phyloP scores from a whole-genome alignment of 2,113 vertebrate species.

The Tretioscincus oriximinensis region DNA sequence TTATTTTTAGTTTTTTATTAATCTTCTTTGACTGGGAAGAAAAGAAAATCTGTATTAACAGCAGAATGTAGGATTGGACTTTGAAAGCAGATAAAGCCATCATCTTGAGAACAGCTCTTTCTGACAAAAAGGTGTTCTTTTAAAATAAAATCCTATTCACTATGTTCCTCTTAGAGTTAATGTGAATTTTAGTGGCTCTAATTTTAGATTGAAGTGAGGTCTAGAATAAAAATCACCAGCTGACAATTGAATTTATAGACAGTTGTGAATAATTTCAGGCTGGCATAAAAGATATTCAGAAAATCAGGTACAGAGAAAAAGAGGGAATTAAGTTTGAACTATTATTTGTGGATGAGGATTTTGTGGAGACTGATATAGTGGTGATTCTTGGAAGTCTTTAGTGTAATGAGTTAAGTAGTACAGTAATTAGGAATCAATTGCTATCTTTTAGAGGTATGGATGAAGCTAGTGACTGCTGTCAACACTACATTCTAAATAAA shows the following conservation, averaged over 20 bases:
- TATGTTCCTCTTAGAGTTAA: slow-evolving; percentile 87
- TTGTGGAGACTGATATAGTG: slow-evolving; percentile 62
- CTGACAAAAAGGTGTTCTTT: slow-evolving; percentile 92
- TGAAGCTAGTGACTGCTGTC: background rate
- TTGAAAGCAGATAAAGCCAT: slow-evolving; percentile 95
- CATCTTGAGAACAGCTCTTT: slow-evolving; percentile 91
- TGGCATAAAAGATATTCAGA: slow-evolving; percentile 92
- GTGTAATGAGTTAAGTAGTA: slow-evolving; percentile 71
- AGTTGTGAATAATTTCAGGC: slow-evolving; percentile 94
- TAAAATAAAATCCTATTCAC: slow-evolving; percentile 90
- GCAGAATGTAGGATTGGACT: slow-evolving; percentile 86
- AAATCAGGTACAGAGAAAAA: slow-evolving; percentile 82
- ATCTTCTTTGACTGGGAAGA: slow-evolving; percentile 79
- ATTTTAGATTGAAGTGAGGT: slow-evolving; percentile 91
- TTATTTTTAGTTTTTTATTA: slow-evolving; percentile 80
- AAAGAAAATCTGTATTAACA: slow-evolving; percentile 84
- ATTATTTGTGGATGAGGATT: slow-evolving; percentile 47
- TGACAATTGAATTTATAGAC: slow-evolving; percentile 98
- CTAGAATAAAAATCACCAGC: slow-evolving; percentile 86
- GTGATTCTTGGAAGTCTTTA: slow-evolving; percentile 67
- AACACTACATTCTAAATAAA: background rate
- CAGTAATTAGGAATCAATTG: slow-evolving; percentile 70
- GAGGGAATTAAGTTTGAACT: slow-evolving; percentile 77
- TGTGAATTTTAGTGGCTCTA: slow-evolving; percentile 95
- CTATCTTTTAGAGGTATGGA: slow-evolving; percentile 46